phyloP scores from a whole-genome alignment of 2,888 invertebrate genomes.

The Microdon myrmicae region DNA sequence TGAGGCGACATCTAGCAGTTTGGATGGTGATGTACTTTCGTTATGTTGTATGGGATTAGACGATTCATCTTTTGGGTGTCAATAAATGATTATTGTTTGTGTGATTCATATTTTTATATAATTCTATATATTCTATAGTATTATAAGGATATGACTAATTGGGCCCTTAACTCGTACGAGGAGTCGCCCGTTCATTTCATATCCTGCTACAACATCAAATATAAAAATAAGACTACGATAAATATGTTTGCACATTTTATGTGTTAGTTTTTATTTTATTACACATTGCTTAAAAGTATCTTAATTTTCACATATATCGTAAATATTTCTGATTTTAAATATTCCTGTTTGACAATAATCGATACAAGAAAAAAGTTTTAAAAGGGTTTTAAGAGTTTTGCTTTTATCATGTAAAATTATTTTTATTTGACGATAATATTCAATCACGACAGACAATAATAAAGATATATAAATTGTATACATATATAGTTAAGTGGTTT shows the following conservation, averaged over 20 bases:
- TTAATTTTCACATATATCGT: constrained; percentile 35
- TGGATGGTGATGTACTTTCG: too few species aligned
- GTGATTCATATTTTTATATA: too few species aligned
- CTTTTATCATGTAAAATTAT: too few species aligned
- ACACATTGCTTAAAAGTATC: constrained; percentile 33
- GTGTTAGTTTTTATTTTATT: constrained; percentile 38
- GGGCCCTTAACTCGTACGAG: too few species aligned
- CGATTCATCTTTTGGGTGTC: too few species aligned
- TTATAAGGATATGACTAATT: too few species aligned
- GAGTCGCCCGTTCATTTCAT: too few species aligned
- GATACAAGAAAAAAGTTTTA: constrained; percentile 25
- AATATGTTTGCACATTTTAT: constrained; percentile 41
- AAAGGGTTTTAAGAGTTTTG: constrained; percentile 34
- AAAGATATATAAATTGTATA: constrained; percentile 40
- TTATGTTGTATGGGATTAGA: too few species aligned
- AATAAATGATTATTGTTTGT: too few species aligned
- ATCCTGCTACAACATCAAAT: not conserved
- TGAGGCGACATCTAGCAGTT: too few species aligned
- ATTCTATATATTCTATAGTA: too few species aligned
- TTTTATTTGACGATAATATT: constrained; percentile 31
- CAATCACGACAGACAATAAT: constrained; percentile 35
- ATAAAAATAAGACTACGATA: not conserved
- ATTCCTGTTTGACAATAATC: constrained; percentile 42
- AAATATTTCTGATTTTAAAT: constrained; percentile 23
- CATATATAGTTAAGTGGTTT: too few species aligned